phyloP scores from a whole-genome alignment of 2,797 vertebrate genomes.

The Erpetoichthys calabaricus region DNA sequence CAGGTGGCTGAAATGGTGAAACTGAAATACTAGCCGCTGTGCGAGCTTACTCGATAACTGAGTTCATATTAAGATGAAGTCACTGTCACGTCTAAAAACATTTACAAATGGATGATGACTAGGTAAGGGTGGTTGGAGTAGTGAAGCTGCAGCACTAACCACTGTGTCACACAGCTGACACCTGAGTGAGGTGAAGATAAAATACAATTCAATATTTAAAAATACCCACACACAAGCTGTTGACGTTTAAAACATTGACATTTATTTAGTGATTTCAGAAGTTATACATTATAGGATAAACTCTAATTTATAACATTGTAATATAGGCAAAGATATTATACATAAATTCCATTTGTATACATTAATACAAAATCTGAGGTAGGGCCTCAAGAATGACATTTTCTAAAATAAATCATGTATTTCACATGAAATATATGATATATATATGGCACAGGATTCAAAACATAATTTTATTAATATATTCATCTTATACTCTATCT shows the following conservation, averaged over 20 bases:
- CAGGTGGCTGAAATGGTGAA: no score
- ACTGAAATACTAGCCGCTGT: no score
- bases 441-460: constrained; percentile 56
- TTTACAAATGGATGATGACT: no score
- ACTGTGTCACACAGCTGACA: no score
- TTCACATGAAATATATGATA: constrained; percentile 63
- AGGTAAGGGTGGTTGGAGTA: no score
- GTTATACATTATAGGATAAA: constrained; percentile 79
- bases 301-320: constrained; percentile 79
- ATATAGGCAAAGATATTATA: constrained; percentile 96
- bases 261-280: constrained; percentile 86
- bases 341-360: constrained; percentile 96
- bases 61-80: no score
- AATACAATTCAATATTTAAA: constrained; percentile 9
- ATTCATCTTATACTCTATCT: constrained; percentile 37
- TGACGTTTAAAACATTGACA: constrained; percentile 74
- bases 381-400: constrained; percentile 93
- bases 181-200: no score
- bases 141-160: no score
- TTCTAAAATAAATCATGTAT: constrained; percentile 73
- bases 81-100: no score
- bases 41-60: no score
- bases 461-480: constrained; percentile 48
- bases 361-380: constrained; percentile 99
- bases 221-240: constrained; percentile 23